A percentile compares a stretch with the other conserved stretches of the same genome.
These are phyloP conservation scores for Poeciliopsis gracilis DNA, from an alignment of 2,797 vertebrate genomes.

Conservation along the genomic window DNA sequence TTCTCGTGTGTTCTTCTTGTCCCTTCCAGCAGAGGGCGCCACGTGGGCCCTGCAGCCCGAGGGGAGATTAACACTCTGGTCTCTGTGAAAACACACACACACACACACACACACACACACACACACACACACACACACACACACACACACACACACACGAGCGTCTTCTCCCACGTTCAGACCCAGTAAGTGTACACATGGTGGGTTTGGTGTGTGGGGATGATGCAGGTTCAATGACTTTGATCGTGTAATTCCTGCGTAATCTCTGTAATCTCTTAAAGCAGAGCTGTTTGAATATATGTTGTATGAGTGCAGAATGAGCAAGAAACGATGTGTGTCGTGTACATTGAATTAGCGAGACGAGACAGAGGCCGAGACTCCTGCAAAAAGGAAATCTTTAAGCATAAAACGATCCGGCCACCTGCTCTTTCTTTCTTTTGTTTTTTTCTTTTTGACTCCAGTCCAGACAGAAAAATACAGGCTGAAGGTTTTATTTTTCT, in stretches of 20 bases:
- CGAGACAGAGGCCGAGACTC: conserved; percentile 47
- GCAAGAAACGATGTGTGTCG: conserved; percentile 29
- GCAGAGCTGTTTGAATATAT: conserved; percentile 76
- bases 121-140: no score
- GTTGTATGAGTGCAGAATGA: conserved; percentile 42
- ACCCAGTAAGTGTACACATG: conserved; percentile 54
- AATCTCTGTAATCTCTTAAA: conserved; percentile 86
- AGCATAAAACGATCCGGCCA: conserved; percentile 41
- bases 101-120: background rate
- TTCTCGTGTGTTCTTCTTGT: conserved; percentile 57
- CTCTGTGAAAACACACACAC: conserved; percentile 64
- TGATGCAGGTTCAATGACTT: conserved; percentile 76
- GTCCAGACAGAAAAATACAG: conserved; percentile 2
- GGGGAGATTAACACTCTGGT: conserved; percentile 82
- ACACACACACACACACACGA: conserved; percentile 23
- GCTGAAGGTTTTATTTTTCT: background rate
- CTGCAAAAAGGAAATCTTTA: conserved; percentile 56
- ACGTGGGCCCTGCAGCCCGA: conserved; percentile 67
- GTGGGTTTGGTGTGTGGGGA: conserved; percentile 22
- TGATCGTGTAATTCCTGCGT: conserved; percentile 85
- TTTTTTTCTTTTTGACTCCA: conserved; percentile 5
- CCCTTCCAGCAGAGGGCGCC: conserved; percentile 79
- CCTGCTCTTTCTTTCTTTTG: background rate
- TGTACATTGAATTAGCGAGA: conserved; percentile 63
- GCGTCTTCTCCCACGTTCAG: conserved; percentile 36